Conservation (phyloP, 2,797 vertebrate genomes). For the Rhadinocentrus ornatus region DNA sequence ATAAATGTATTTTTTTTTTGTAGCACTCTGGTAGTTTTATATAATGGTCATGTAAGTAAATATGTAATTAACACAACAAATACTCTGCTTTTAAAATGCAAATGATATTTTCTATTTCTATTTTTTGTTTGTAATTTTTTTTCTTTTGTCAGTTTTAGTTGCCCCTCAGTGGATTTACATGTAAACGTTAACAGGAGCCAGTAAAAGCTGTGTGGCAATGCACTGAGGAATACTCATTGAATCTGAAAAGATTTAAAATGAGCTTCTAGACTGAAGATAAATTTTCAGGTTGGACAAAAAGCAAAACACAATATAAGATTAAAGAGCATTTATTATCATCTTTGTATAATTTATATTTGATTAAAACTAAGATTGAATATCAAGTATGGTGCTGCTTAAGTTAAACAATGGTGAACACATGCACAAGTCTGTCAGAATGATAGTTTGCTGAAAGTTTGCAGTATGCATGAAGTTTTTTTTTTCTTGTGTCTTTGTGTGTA, state of each 20-base stretch:
- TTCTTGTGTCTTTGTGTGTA: conserved; percentile 43
- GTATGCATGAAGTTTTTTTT: conserved; percentile 45
- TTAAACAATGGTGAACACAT: conserved; percentile 72
- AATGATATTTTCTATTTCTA: background rate
- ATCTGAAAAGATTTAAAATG: background rate
- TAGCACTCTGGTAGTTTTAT: no score
- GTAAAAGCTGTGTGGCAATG: no score
- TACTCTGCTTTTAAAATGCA: background rate
- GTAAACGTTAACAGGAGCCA: background rate
- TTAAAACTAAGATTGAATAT: conserved; percentile 73
- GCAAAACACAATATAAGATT: conserved; percentile 59
- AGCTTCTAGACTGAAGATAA: background rate
- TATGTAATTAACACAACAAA: no score
- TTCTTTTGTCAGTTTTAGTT: background rate
- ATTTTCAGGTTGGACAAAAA: conserved; percentile 11
- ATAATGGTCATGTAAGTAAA: no score
- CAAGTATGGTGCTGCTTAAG: conserved; percentile 67
- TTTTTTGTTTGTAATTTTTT: background rate
- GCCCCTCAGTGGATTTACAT: no score
- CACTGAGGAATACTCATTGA: no score
- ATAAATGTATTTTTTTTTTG: no score
- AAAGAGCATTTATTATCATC: conserved; percentile 71
- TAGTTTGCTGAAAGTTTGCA: conserved; percentile 18
- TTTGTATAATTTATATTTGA: conserved; percentile 72
- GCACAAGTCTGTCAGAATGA: conserved; percentile 64